Conservation (phyloP, 2,797 vertebrate genomes). For the Tiaroga cobitis region DNA sequence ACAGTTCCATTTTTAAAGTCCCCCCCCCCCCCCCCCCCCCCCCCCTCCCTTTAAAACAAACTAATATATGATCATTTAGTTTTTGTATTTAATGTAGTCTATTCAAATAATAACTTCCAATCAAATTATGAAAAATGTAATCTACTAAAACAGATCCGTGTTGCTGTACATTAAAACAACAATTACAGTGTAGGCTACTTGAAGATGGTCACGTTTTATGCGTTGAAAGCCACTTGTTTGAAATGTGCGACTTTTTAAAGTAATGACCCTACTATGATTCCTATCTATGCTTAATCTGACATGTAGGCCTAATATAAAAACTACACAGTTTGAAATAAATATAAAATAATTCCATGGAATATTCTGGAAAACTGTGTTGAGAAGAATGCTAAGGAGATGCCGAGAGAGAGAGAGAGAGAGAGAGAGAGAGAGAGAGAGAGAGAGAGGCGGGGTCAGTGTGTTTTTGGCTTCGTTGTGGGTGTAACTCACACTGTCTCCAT, state of each 20-base stretch:
- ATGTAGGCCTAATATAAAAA: too few species aligned
- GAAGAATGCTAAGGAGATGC: constrained; percentile 6
- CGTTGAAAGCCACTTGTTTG: not conserved
- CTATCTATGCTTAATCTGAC: not conserved
- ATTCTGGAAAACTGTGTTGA: constrained; percentile 39
- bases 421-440: constrained; percentile 41
- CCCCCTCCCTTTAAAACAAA: not conserved
- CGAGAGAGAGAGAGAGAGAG: constrained; percentile 39
- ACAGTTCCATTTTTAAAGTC: too few species aligned
- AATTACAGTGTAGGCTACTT: not conserved
- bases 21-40: too few species aligned
- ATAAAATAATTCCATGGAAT: constrained; percentile 6
- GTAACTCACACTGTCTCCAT: constrained; percentile 69
- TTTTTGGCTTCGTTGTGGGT: constrained; percentile 75
- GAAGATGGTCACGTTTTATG: not conserved
- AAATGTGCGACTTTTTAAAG: not conserved
- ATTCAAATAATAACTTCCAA: not conserved
- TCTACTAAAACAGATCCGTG: not conserved
- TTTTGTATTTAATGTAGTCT: not conserved
- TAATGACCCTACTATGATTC: not conserved
- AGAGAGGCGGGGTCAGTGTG: constrained; percentile 72
- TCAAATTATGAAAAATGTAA: too few species aligned
- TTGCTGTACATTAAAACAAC: not conserved
- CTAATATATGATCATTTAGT: not conserved
- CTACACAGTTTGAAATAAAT: not conserved